Conservation (phyloP, 2,888 invertebrate species). For the Crossocerus cetratus region DNA sequence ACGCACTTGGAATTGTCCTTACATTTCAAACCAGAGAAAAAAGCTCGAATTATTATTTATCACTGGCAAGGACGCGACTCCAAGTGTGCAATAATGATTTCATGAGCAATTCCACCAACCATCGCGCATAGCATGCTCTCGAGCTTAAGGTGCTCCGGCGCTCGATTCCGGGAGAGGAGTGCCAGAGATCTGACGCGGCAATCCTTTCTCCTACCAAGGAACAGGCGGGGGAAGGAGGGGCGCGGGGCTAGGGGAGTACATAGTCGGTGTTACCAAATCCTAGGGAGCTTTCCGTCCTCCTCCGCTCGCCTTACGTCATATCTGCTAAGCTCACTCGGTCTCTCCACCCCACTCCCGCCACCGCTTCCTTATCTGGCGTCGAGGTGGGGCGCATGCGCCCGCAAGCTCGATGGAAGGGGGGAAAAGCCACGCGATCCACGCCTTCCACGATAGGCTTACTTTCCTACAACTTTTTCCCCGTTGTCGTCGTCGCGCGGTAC, state of each 20-base stretch:
- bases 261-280: slow-evolving; percentile 45
- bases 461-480: slow-evolving; percentile 57
- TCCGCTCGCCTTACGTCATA: slow-evolving; percentile 21
- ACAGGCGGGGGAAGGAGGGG: too few species aligned
- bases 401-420: slow-evolving; percentile 37
- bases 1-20: too few species aligned
- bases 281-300: slow-evolving; percentile 45
- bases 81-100: not conserved
- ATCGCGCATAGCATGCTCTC: slow-evolving; percentile 14
- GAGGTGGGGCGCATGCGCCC: slow-evolving; percentile 51
- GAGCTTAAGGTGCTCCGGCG: slow-evolving; percentile 41
- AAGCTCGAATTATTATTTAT: too few species aligned
- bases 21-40: too few species aligned
- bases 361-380: not conserved
- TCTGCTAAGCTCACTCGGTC: slow-evolving; percentile 34
- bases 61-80: not conserved
- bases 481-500: slow-evolving; percentile 40
- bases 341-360: not conserved
- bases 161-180: slow-evolving; percentile 64
- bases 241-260: too few species aligned
- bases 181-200: slow-evolving; percentile 57
- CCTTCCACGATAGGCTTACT: slow-evolving; percentile 70
- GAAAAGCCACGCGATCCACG: slow-evolving; percentile 69
- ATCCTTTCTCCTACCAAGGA: slow-evolving; percentile 14
- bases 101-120: not conserved